Conservation (phyloP, 1,140 invertebrate genomes). For the Berghia stephanieae region DNA sequence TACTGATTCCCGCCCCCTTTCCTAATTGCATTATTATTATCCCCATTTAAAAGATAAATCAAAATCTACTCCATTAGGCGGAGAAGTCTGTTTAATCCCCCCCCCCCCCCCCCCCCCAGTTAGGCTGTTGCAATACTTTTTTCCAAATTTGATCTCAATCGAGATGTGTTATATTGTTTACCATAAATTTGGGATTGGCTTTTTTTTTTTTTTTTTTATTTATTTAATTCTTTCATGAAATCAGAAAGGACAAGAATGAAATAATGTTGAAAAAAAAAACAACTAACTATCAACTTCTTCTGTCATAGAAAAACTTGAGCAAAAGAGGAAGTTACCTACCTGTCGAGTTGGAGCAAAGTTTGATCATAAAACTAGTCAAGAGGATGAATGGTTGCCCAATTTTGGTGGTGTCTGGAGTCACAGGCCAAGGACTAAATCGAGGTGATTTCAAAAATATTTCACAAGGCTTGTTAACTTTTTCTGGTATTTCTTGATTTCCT, state of each 20-base stretch:
- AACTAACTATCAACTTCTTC: neutral
- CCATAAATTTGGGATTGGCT: neutral
- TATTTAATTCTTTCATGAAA: neutral
- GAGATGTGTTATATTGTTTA: neutral
- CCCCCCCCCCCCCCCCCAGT: too few species aligned
- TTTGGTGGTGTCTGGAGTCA: slow-evolving; percentile 45
- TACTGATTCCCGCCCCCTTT: too few species aligned
- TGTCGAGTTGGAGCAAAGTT: slow-evolving; percentile 41
- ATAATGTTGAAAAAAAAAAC: too few species aligned
- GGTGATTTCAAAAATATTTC: too few species aligned
- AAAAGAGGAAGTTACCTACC: slow-evolving; percentile 37
- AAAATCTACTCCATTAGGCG: too few species aligned
- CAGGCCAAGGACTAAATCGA: slow-evolving; percentile 38
- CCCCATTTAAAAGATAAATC: too few species aligned
- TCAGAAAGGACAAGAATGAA: too few species aligned
- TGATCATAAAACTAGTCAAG: slow-evolving; percentile 27
- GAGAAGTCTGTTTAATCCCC: too few species aligned
- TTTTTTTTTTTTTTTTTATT: neutral
- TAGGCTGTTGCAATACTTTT: neutral
- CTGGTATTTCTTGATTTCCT: too few species aligned
- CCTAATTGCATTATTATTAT: too few species aligned
- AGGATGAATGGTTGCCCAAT: slow-evolving; percentile 39
- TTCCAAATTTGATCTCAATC: neutral
- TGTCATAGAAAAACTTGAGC: slow-evolving; percentile 37
- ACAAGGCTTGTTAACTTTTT: too few species aligned